Conservation (phyloP, 2,797 vertebrate species). For the Poecilia velifera region DNA sequence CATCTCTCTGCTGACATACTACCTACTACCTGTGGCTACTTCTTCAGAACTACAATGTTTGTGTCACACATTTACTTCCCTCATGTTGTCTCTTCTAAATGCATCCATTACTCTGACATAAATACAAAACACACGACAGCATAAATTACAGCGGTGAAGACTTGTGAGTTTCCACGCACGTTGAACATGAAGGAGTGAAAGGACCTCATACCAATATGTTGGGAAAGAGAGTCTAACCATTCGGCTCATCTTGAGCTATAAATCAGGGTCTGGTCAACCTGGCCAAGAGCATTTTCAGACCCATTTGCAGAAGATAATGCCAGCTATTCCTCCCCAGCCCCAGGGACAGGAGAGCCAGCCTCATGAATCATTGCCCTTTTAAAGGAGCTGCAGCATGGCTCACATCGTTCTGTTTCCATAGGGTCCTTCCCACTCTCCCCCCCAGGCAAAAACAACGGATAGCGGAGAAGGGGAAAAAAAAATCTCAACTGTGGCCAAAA, state of each 20-base stretch:
- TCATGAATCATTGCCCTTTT: slow-evolving; percentile 83
- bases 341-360: slow-evolving; percentile 68
- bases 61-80: slow-evolving; percentile 41
- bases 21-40: slow-evolving; percentile 57
- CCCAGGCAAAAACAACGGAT: slow-evolving; percentile 51
- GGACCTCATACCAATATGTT: slow-evolving; percentile 52
- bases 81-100: slow-evolving; percentile 26
- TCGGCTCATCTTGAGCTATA: slow-evolving; percentile 75
- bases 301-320: slow-evolving; percentile 85
- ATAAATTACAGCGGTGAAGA: slow-evolving; percentile 34
- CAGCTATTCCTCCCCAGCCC: slow-evolving; percentile 77
- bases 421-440: slow-evolving; percentile 58
- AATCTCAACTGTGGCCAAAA: slow-evolving; percentile 34
- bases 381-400: slow-evolving; percentile 68
- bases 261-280: slow-evolving; percentile 82
- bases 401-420: slow-evolving; percentile 72
- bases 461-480: slow-evolving; percentile 34
- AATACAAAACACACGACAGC: slow-evolving; percentile 28
- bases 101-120: slow-evolving; percentile 14
- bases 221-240: slow-evolving; percentile 54
- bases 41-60: slow-evolving; percentile 48
- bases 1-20: slow-evolving; percentile 58
- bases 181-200: slow-evolving; percentile 25
- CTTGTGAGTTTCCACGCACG: slow-evolving; percentile 37
- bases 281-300: slow-evolving; percentile 82